Percentiles rank a stretch among this genome's conserved stretches.
phyloP scores from a whole-genome alignment of 2,888 invertebrate genomes.

The Pteria penguin region DNA sequence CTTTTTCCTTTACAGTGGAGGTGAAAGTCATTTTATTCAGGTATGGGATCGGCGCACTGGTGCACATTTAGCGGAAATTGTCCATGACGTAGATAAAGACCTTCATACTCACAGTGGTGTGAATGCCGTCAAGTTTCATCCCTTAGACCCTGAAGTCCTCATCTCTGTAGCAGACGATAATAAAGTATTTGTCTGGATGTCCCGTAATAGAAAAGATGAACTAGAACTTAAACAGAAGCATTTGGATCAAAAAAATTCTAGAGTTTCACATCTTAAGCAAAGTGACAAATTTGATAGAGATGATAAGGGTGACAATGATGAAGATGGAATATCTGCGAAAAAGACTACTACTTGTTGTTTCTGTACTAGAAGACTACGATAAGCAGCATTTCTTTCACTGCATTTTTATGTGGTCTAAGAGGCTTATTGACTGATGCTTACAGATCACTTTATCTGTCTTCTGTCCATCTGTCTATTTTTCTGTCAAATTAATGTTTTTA shows the following conservation, averaged over 20 bases:
- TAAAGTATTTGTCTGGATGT: conserved; percentile 36
- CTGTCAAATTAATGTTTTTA: no score
- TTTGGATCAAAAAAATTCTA: no score
- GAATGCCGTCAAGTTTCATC: conserved; percentile 33
- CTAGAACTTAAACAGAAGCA: no score
- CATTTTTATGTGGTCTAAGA: not conserved
- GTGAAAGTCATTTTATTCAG: conserved; percentile 24
- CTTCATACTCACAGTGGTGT: conserved; percentile 18
- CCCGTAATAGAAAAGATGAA: conserved; percentile 22
- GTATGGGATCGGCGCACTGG: conserved; percentile 35
- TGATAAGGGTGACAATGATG: no score
- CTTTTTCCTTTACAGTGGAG: conserved; percentile 35
- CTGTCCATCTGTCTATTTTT: not conserved
- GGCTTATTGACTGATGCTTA: not conserved
- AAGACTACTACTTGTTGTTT: not conserved
- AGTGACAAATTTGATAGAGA: no score
- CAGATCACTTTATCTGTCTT: not conserved
- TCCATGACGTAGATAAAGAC: conserved; percentile 2
- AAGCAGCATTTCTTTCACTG: not conserved
- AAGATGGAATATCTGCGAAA: no score
- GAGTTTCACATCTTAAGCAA: no score
- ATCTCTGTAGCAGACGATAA: conserved; percentile 34
- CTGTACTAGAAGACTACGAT: not conserved
- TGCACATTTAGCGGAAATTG: conserved; percentile 4
- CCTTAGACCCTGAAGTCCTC: conserved; percentile 28